Conservation (phyloP, 2,888 invertebrate species). For the Ophioninae sp. region DNA sequence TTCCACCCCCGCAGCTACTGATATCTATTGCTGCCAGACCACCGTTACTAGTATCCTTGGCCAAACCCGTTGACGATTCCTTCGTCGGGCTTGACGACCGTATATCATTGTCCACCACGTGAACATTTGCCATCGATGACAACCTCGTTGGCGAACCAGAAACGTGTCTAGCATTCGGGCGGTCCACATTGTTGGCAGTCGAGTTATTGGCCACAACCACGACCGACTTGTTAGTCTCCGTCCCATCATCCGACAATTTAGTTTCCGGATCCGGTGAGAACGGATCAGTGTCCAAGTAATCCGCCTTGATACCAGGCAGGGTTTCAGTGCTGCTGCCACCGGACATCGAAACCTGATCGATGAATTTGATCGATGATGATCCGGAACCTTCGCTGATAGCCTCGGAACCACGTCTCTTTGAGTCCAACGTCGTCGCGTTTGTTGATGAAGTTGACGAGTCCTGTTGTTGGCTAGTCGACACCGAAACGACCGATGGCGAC, state of each 20-base stretch:
- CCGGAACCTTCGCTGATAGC: conserved; percentile 76
- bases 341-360: conserved; percentile 77
- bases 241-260: conserved; percentile 34
- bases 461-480: conserved; percentile 62
- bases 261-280: conserved; percentile 73
- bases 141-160: conserved; percentile 29
- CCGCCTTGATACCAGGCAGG: conserved; percentile 75
- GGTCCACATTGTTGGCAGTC: conserved; percentile 36
- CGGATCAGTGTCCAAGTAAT: conserved; percentile 77
- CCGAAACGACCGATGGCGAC: conserved; percentile 58
- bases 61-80: conserved; percentile 22
- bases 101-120: conserved; percentile 46
- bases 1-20: conserved; percentile 44
- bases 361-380: conserved; percentile 77
- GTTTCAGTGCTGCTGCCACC: conserved; percentile 78
- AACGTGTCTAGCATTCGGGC: not conserved
- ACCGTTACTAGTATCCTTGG: conserved; percentile 38
- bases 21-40: conserved; percentile 10
- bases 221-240: conserved; percentile 42
- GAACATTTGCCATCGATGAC: conserved; percentile 41
- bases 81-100: conserved; percentile 11
- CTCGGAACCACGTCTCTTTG: conserved; percentile 74
- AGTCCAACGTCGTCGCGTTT: conserved; percentile 13
- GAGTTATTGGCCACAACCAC: conserved; percentile 11
- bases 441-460: conserved; percentile 60